Base-by-base conservation (phyloP, 2,888 invertebrate genomes). In the Orthosia incerta region DNA sequence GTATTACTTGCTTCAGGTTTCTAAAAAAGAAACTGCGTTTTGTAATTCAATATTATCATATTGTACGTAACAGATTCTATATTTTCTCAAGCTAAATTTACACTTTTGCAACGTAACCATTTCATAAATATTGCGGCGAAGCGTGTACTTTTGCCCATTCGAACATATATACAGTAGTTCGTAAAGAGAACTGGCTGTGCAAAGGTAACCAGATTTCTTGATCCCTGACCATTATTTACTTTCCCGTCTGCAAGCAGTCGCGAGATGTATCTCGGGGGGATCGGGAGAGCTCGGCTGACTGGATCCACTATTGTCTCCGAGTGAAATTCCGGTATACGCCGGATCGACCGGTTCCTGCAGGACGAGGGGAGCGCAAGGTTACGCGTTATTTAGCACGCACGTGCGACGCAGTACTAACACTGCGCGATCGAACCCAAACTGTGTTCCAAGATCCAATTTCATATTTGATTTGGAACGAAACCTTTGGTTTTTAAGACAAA, bases 311-410 rank as follows among this genome's bases (percentile, higher is more conserved):
- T 90, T 89, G 90, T 93, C 88, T 91, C 87, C 81, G 83, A 89
- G 89, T 85, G 86, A 89, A 90, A 93, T 90, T 90, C 91, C 89
- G 87, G 91, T 91, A 87, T 87, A 88, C 82, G 85, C 87, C 86
- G 89, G 91, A 90, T 91, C 91, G 91, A 93, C 93, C 93, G 92
- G 94, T 94, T 94, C 92, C 93, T 91, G 89, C 88, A 92, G 91
- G 91, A 91, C 90, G 93, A 93, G 94, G 95, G 94, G 94, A 93
- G 92, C 88, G 87, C 94, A 94, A 94, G 94, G 94, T 92, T 94
- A 91, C 87, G 90, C 84, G 91, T 91, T 93, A 92, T 92, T 93
- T 92, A 91, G 89, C 91, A 90, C 91, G 89, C 93, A 92, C 93
- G 92, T 93, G 93, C 87, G 90, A 80, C 86, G 83, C 84, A 74